Conservation (phyloP, 1,140 invertebrate genomes). For the Anastatus disparis region DNA sequence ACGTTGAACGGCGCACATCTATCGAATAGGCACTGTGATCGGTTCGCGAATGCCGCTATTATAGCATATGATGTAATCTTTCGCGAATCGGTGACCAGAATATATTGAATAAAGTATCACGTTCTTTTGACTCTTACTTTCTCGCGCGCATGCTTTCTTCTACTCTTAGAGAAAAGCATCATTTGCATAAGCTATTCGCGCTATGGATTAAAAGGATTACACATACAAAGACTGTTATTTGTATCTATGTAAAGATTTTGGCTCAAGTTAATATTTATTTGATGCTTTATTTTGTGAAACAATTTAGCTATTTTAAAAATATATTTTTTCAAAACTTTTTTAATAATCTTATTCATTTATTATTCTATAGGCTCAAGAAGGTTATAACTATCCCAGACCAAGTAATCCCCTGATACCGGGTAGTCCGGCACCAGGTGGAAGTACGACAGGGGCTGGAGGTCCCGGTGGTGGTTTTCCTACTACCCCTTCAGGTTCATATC, state of each 20-base stretch:
- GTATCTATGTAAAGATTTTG: too few relatives aligned
- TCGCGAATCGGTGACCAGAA: conserved; percentile 35
- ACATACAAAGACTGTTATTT: too few relatives aligned
- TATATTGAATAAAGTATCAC: conserved; percentile 29
- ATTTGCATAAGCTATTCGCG: conserved; percentile 21
- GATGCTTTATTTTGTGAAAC: too few relatives aligned
- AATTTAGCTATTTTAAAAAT: too few relatives aligned
- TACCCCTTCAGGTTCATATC: conserved; percentile 32
- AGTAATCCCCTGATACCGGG: conserved; percentile 54
- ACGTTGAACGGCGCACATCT: conserved; percentile 21
- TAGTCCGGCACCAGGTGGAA: conserved; percentile 40
- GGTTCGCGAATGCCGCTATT: neutral
- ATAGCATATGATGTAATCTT: conserved; percentile 40
- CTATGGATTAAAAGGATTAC: neutral
- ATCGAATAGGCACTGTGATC: conserved; percentile 14
- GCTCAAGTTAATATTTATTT: too few relatives aligned
- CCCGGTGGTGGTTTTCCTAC: conserved; percentile 42
- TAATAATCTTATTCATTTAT: neutral
- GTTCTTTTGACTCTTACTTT: conserved; percentile 27
- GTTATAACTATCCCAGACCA: conserved; percentile 60
- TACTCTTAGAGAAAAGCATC: conserved; percentile 10
- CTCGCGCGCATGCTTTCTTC: conserved; percentile 7
- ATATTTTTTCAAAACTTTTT: too few relatives aligned
- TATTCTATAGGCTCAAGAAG: conserved; percentile 54
- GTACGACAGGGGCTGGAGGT: conserved; percentile 38